Conservation (phyloP, 2,888 invertebrate genomes). For the Caenorhabditis uteleia region DNA sequence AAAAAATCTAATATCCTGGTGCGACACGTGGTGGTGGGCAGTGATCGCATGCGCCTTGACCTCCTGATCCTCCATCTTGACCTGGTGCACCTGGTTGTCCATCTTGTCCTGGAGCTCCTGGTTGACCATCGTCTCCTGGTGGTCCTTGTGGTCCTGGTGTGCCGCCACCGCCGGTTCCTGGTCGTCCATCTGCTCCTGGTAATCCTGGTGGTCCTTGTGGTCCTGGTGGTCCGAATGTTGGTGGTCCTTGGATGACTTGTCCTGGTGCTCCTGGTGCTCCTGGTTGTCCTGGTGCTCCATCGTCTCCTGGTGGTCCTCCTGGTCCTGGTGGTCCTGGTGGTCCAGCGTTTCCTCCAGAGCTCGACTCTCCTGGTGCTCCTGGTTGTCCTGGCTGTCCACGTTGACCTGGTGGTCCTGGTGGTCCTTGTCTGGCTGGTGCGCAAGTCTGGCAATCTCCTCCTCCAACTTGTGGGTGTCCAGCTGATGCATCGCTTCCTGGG, state of each 20-base stretch:
- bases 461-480: background rate
- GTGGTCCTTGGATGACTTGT: slow-evolving; percentile 25
- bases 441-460: slow-evolving; percentile 27
- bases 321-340: slow-evolving; percentile 50
- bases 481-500: slow-evolving; percentile 25
- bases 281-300: slow-evolving; percentile 41
- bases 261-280: slow-evolving; percentile 45
- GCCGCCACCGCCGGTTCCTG: slow-evolving; percentile 41
- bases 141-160: slow-evolving; percentile 44
- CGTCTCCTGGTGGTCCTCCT: slow-evolving; percentile 42
- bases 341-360: slow-evolving; percentile 10
- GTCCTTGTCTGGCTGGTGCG: slow-evolving; percentile 34
- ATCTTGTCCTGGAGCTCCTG: slow-evolving; percentile 30
- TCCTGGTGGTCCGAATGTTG: slow-evolving; percentile 31
- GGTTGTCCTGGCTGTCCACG: slow-evolving; percentile 38
- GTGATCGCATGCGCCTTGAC: slow-evolving; percentile 40
- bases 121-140: slow-evolving; percentile 33
- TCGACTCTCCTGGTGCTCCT: slow-evolving; percentile 26
- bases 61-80: slow-evolving; percentile 32
- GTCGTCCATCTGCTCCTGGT: slow-evolving; percentile 31
- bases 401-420: slow-evolving; percentile 47
- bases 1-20: slow-evolving; percentile 37
- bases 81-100: slow-evolving; percentile 34
- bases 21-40: slow-evolving; percentile 49
- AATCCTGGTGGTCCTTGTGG: slow-evolving; percentile 34